These are phyloP conservation scores for Sylvia atricapilla DNA, from an alignment of 2,113 vertebrate species.

Conservation along the genomic window DNA sequence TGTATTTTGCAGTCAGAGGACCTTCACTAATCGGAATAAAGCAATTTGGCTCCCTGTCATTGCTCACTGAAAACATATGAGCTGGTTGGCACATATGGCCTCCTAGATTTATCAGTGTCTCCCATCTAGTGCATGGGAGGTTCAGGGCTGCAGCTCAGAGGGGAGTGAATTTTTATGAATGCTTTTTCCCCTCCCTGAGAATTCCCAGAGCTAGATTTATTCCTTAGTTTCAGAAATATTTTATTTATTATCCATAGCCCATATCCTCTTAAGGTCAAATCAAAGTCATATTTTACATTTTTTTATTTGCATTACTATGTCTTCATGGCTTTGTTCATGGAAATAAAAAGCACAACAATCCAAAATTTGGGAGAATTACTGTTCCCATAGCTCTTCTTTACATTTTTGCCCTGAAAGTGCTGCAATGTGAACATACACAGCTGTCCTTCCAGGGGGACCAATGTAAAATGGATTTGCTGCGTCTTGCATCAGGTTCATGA, in stretches of 20 bases:
- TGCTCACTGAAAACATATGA: slow-evolving; percentile 82
- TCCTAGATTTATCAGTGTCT: slow-evolving; percentile 82
- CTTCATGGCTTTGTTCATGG: not conserved
- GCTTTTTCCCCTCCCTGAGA: slow-evolving; percentile 62
- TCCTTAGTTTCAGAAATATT: slow-evolving; percentile 66
- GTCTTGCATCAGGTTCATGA: not conserved
- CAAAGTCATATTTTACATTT: slow-evolving; percentile 51
- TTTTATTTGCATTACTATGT: slow-evolving; percentile 9
- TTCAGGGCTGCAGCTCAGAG: slow-evolving; percentile 74
- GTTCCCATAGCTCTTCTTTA: not conserved
- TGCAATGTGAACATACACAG: not conserved
- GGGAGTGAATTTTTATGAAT: slow-evolving; percentile 75
- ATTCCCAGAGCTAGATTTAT: slow-evolving; percentile 69
- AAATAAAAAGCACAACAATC: not conserved
- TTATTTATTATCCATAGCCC: slow-evolving; percentile 60
- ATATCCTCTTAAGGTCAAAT: slow-evolving; percentile 52
- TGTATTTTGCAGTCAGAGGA: slow-evolving; percentile 80
- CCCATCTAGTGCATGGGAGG: slow-evolving; percentile 74
- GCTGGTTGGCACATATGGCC: slow-evolving; percentile 77
- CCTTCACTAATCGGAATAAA: slow-evolving; percentile 82
- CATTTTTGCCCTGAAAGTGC: not conserved
- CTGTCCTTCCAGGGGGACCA: not conserved
- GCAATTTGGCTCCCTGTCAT: slow-evolving; percentile 83
- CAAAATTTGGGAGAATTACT: not conserved
- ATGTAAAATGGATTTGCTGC: not conserved